These are phyloP conservation scores for Clytia hemisphaerica DNA, from an alignment of 30 jellyfish, hydroid and myxozoan genomes.

Conservation along the genomic window DNA sequence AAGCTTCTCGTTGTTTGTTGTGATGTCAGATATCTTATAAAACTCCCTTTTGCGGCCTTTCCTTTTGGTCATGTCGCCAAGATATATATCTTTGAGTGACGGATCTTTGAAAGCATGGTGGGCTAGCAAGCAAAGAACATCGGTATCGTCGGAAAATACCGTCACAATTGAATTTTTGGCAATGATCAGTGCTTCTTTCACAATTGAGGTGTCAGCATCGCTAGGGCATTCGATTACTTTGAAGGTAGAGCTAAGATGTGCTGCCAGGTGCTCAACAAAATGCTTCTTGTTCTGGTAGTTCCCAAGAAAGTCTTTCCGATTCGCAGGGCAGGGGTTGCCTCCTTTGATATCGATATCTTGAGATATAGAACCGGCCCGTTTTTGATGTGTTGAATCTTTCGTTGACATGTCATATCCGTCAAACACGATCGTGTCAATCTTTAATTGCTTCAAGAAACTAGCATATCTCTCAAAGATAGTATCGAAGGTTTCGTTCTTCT, in stretches of 20 bases:
- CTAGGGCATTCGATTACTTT: constrained; percentile 21
- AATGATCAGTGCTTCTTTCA: background rate
- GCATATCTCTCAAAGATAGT: background rate
- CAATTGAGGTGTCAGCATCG: constrained; percentile 21
- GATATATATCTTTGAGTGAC: background rate
- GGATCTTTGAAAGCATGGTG: background rate
- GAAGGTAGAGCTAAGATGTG: background rate
- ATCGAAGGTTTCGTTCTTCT: constrained; percentile 5
- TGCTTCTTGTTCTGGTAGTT: too few species aligned
- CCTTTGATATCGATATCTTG: too few species aligned
- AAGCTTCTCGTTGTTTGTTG: background rate
- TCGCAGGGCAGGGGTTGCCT: too few species aligned
- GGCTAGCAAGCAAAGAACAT: background rate
- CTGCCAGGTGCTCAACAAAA: background rate
- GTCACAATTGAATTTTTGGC: too few species aligned
- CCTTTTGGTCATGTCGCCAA: constrained; percentile 10
- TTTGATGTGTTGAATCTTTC: constrained; percentile 7
- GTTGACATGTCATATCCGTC: constrained; percentile 9
- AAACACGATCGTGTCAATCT: background rate
- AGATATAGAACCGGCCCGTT: too few species aligned
- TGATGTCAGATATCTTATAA: background rate
- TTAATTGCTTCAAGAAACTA: background rate
- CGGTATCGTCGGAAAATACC: background rate
- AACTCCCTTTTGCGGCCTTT: constrained; percentile 17
- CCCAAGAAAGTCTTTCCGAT: too few species aligned